Conservation (phyloP, 2,888 invertebrate species). For the Lamellibrachia satsuma region DNA sequence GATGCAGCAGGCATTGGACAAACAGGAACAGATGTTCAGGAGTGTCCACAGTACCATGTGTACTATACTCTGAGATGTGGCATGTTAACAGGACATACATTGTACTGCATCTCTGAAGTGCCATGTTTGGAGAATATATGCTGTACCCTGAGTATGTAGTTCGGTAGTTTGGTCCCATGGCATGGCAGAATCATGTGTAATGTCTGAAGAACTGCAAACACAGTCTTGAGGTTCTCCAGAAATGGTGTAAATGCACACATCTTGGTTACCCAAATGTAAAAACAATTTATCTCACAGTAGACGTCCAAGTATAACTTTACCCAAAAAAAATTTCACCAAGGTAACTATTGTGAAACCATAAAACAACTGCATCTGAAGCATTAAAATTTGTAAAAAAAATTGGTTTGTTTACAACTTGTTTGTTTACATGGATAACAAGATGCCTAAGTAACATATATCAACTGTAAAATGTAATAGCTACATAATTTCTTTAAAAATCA, state of each 20-base stretch:
- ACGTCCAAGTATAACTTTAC: too few species aligned
- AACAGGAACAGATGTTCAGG: constrained; percentile 4
- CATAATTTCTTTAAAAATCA: not conserved
- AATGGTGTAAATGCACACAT: not conserved
- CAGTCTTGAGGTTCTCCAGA: not conserved
- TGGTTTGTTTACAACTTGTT: too few species aligned
- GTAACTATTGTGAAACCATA: too few species aligned
- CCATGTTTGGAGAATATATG: not conserved
- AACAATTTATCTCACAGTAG: too few species aligned
- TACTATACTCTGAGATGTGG: not conserved
- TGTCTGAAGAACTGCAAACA: not conserved
- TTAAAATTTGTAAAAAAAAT: too few species aligned
- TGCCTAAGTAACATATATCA: not conserved
- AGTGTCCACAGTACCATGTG: not conserved
- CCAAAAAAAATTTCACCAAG: too few species aligned
- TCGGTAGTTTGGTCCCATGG: too few species aligned
- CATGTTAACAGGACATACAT: not conserved
- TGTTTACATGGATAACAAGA: too few species aligned
- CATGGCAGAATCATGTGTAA: not conserved
- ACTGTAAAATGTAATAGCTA: not conserved
- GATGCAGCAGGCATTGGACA: not conserved
- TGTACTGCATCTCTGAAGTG: not conserved
- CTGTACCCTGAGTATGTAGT: not conserved
- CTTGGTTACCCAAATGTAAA: too few species aligned
- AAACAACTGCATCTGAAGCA: too few species aligned